phyloP scores from a whole-genome alignment of 2,113 vertebrate species.

The Ptychochromis oligacanthus region DNA sequence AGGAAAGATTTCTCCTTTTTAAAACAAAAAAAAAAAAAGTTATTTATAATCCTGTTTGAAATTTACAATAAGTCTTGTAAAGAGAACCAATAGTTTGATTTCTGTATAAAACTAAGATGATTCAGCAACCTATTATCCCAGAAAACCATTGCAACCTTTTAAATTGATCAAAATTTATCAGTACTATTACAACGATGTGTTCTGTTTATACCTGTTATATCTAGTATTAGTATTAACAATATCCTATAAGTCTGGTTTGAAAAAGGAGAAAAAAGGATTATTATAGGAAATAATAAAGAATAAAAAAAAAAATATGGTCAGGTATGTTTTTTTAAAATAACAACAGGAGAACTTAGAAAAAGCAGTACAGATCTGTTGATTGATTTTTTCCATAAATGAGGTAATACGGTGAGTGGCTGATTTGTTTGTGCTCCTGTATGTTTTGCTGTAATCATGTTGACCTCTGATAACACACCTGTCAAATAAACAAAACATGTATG shows the following conservation, averaged over 20 bases:
- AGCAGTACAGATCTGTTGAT: neutral
- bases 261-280: neutral
- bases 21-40: neutral
- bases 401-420: neutral
- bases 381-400: neutral
- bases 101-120: constrained; percentile 12
- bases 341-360: neutral
- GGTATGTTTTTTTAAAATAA: neutral
- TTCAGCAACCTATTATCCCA: neutral
- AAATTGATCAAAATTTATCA: neutral
- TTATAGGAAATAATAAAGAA: neutral
- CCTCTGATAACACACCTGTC: neutral
- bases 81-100: constrained; percentile 10
- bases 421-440: neutral
- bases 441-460: neutral
- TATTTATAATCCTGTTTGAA: neutral
- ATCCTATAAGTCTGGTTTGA: neutral
- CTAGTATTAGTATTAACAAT: neutral
- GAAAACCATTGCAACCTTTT: neutral
- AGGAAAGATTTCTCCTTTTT: too few species aligned
- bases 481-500: constrained; percentile 13
- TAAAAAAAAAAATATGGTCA: neutral
- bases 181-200: neutral
- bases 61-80: neutral
- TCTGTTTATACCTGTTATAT: neutral